Base-by-base conservation (phyloP, 2,888 invertebrate genomes). In the Melanotus villosus region DNA sequence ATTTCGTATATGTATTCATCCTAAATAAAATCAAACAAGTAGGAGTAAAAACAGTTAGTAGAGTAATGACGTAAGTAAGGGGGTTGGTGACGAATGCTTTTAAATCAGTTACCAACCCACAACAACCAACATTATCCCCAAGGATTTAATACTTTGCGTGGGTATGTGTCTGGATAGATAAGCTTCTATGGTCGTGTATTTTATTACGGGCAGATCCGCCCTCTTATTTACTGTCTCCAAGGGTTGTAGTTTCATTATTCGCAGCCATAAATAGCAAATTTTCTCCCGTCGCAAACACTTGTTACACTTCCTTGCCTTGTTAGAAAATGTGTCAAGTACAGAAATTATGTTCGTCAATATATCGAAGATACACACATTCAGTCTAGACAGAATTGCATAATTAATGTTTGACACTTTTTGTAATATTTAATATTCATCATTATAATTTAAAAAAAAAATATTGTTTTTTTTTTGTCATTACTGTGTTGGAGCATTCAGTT, bases 41-140 rank as follows among this genome's bases (percentile, higher is more conserved):
- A n/a, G n/a, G n/a, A n/a, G n/a, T n/a, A n/a, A n/a, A n/a, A n/a
- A n/a, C n/a, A n/a, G n/a, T n/a, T n/a, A n/a, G 12, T 23, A 21
- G 14, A 21, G 47, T 14, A 21, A 23, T 47, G 47, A 47, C 47
- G 47, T 47, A n/a, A 47, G 14, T 21, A 19, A 10, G 47, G 23
- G 47, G 47, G 47, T 23, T 23, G 21, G 19, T 60, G 59, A 60
- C 45, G 59, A 45, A 60, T 60, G 19, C 45, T 32, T 45, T n/a
- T 18, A 47, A 60, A 60, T 60, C 19, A 47, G 32, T 60, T 45
- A 60, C 47, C 59, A 26, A 18, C 59, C 59, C 45, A 60, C 59
- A 32, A 19, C 10, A 19, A n/a, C 19, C 43, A 30, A 30, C 43
- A 19, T 60, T 21, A 18, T 18, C 47, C 30, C 30, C 30, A 21